These are phyloP conservation scores for Priocnemis perturbator DNA, from an alignment of 2,888 invertebrate genomes.

Conservation along the genomic window DNA sequence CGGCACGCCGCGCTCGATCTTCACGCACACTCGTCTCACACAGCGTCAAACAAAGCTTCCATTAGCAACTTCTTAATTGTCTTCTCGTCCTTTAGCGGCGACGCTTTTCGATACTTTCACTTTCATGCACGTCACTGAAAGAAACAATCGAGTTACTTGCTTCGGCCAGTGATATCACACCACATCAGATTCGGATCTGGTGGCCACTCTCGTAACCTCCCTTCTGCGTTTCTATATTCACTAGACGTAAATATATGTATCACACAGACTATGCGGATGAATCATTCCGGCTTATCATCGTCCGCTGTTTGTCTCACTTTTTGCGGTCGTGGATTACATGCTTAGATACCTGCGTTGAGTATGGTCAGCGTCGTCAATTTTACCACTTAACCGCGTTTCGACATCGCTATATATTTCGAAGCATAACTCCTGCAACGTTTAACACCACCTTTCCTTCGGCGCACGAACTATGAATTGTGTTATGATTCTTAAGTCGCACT, in stretches of 20 bases:
- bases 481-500: too few relatives aligned
- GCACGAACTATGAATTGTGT: too few relatives aligned
- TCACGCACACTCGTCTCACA: too few relatives aligned
- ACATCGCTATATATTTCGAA: conserved; percentile 43
- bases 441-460: conserved; percentile 35
- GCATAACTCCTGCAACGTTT: conserved; percentile 43
- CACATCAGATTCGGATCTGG: conserved; percentile 27
- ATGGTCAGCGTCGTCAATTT: conserved; percentile 40
- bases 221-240: conserved; percentile 23
- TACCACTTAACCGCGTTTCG: conserved; percentile 37
- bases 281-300: conserved; percentile 35
- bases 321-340: conserved; percentile 26
- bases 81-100: conserved; percentile 20
- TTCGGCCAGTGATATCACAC: conserved; percentile 29
- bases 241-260: conserved; percentile 32
- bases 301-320: neutral
- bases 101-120: conserved; percentile 34
- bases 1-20: too few relatives aligned
- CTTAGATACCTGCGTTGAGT: conserved; percentile 43
- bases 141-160: conserved; percentile 20
- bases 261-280: conserved; percentile 27
- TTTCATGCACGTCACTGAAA: conserved; percentile 16
- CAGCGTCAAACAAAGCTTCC: neutral
- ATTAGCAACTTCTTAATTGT: conserved; percentile 1
- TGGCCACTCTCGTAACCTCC: conserved; percentile 15